Percentiles rank a stretch among this genome's conserved stretches.
These are phyloP conservation scores for Artemia sp. DNA, from an alignment of 2,888 invertebrate species.

Conservation along the genomic window DNA sequence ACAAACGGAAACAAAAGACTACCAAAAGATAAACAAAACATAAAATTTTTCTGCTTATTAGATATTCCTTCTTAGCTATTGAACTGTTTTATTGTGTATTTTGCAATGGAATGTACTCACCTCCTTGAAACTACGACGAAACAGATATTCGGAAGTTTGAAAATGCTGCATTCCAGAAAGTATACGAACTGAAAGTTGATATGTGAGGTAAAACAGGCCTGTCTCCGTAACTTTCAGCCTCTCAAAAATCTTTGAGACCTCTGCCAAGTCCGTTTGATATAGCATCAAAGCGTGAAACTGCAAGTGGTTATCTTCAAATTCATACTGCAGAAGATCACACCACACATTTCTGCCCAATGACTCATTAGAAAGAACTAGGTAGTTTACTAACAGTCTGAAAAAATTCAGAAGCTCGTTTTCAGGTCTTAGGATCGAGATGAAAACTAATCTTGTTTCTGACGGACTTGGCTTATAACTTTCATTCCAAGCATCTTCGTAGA, in stretches of 20 bases:
- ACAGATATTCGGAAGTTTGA: background rate
- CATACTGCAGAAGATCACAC: background rate
- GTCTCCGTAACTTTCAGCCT: background rate
- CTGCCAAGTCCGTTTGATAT: background rate
- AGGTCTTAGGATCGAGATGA: background rate
- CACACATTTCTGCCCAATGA: background rate
- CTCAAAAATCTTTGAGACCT: background rate
- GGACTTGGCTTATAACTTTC: background rate
- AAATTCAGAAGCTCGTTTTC: background rate
- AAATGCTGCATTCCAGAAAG: background rate
- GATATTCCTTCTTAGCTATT: too few relatives aligned
- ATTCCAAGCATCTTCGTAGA: slow-evolving; percentile 6
- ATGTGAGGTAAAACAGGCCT: background rate
- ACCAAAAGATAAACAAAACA: too few relatives aligned
- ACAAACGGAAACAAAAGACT: too few relatives aligned
- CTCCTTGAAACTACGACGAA: slow-evolving; percentile 1
- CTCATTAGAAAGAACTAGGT: background rate
- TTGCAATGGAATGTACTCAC: background rate
- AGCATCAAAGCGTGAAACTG: slow-evolving; percentile 1
- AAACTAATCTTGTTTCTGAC: background rate
- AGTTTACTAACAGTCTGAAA: background rate
- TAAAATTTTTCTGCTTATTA: too few relatives aligned
- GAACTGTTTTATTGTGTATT: too few relatives aligned
- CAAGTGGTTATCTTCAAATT: background rate
- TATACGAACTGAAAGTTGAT: background rate